Evolutionary conservation across 2,797 vertebrate genomes (phyloP), one percentile per base, ranked within the genome.

Genomic region (Champsocephalus gunnari): DNA sequence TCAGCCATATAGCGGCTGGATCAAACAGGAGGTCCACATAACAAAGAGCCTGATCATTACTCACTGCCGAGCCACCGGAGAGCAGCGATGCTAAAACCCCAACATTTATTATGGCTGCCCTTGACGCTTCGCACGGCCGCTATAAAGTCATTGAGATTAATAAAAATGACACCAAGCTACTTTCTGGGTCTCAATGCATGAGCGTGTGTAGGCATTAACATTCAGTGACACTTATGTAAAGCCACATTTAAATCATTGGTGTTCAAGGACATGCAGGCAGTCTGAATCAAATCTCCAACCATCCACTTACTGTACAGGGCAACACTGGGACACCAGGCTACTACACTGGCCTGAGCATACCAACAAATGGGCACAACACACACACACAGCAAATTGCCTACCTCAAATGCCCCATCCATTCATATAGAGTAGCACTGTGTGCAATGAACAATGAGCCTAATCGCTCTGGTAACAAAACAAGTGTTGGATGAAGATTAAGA

Each of bases 41-140:
- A 60, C 54, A 66, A 71, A 47, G n/a, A 74, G 60, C 55, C 49
- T 79, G 53, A 69, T 84, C 81, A 87, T 89, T 77, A 85, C 82
- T 89, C 85, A 89, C 61, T 65, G 80, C 60, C 9, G 8, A 75
- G 74, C 71, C 70, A 70, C 55, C 17, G 16, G 44, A 67, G 57
- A 82, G 71, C 71, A 56, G 64, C 3, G 38, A 73, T 32, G 76
- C 77, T 85, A 41, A 76, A 88, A 86, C 67, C 71, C 32, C 63
- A 79, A 79, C 85, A 79, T 82, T 84, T 86, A 83, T 87, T 80
- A 83, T 55, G 59, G 58, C 71, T 75, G 83, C 75, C 77, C 83
- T 87, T 83, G 81, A 85, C 11, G 49, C 63, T 68, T 53, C n/a
- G 14, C 71, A 17, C 43, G 6, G 48, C 65, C 24, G 21, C 67